Evolutionary conservation across 2,888 invertebrate species (phyloP).

Genomic region (Eupithecia subumbrata): DNA sequence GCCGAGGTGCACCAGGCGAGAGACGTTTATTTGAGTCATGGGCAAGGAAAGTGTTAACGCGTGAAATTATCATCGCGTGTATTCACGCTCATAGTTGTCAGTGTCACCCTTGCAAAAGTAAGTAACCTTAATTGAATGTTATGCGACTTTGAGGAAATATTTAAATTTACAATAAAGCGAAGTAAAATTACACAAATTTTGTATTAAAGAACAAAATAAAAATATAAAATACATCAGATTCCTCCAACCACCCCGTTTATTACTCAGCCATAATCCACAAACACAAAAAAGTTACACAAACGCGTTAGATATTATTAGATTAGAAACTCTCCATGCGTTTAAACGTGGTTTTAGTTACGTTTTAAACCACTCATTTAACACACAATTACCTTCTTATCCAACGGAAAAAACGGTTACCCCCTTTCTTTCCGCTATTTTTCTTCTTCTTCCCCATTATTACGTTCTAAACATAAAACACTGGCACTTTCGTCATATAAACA

Average conservation of each 20-base stretch:
- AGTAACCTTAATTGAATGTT: background rate
- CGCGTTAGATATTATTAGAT: constrained; percentile 32
- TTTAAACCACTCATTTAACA: constrained; percentile 36
- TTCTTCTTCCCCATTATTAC: constrained; percentile 78
- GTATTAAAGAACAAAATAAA: background rate
- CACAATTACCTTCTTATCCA: constrained; percentile 77
- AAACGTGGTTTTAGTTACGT: constrained; percentile 25
- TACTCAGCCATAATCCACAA: constrained; percentile 24
- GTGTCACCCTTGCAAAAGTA: background rate
- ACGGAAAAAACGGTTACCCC: constrained; percentile 76
- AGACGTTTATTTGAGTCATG: too few relatives aligned
- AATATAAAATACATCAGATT: background rate
- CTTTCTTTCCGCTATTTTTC: constrained; percentile 72
- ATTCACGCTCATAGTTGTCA: too few relatives aligned
- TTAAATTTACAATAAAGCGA: background rate
- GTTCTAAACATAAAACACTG: constrained; percentile 58
- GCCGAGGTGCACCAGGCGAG: too few relatives aligned
- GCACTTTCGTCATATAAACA: constrained; percentile 46
- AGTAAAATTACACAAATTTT: background rate
- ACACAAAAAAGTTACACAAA: constrained; percentile 22
- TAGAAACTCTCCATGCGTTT: constrained; percentile 33
- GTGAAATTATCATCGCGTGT: too few relatives aligned
- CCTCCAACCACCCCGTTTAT: constrained; percentile 8
- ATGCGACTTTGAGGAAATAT: background rate
- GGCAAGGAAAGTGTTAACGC: too few relatives aligned